Evolutionary conservation across 2,797 vertebrate genomes (phyloP).

Genomic region (Brachymystax lenok): DNA sequence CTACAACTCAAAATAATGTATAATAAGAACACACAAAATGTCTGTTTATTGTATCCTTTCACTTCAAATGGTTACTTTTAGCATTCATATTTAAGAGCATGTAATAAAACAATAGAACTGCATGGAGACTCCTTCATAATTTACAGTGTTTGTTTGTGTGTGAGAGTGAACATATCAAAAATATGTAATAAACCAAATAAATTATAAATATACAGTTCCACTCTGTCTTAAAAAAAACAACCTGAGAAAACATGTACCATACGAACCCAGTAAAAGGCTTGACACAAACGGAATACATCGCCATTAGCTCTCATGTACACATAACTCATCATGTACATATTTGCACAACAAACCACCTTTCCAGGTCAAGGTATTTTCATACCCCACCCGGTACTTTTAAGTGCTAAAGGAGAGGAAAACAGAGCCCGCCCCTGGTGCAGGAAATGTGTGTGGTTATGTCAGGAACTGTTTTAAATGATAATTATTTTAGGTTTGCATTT

Average conservation of each 20-base stretch:
- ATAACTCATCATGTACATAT: conserved; percentile 67
- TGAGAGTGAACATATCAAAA: conserved; percentile 21
- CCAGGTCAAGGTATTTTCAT: conserved; percentile 61
- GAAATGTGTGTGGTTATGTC: neutral
- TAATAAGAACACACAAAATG: conserved; percentile 4
- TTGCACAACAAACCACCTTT: conserved; percentile 79
- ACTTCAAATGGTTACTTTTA: conserved; percentile 28
- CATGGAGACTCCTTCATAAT: conserved; percentile 1
- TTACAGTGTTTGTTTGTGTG: conserved; percentile 3
- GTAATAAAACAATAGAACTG: conserved; percentile 18
- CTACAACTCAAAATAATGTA: neutral
- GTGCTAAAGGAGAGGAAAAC: neutral
- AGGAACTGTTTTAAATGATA: too few species aligned
- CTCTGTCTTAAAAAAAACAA: conserved; percentile 16
- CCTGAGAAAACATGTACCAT: conserved; percentile 24
- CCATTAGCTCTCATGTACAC: conserved; percentile 69
- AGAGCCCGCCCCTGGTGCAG: neutral
- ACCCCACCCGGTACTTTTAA: conserved; percentile 2
- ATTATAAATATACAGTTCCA: conserved; percentile 72
- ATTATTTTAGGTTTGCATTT: too few species aligned
- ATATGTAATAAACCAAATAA: conserved; percentile 83
- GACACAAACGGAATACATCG: conserved; percentile 85
- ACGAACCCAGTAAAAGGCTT: conserved; percentile 49
- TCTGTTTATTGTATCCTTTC: conserved; percentile 16
- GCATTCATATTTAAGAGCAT: conserved; percentile 24